Base-by-base conservation (phyloP, 1,140 invertebrate species). In the Drosophila bocqueti region DNA sequence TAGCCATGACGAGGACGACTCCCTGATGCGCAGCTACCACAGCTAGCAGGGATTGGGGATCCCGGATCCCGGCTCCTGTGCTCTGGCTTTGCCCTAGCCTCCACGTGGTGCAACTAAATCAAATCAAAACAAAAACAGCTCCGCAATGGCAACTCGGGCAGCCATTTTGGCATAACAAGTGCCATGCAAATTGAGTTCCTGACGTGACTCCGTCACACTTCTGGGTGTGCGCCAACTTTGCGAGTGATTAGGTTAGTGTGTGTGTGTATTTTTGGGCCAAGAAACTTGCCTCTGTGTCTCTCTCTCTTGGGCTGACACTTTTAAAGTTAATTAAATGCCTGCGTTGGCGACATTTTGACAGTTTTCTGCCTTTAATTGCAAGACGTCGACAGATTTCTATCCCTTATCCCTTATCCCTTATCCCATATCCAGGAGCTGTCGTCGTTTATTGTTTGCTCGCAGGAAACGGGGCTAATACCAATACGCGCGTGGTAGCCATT, bases 301-400 rank as follows among this genome's bases (percentile, higher is more conserved):
- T 8, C 29, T 47, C 21, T 9, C 47, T 16, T 42, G 21, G 10
- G 38, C 10, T 42, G 50, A 59, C 76, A 79, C 66, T 79, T 79
- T 79, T 76, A 81, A 84, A 87, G 77, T 89, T 89, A 84, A 89
- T 89, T 89, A 89, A 90, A 84, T 46, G 67, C 52, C 67, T 38
- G 31, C 18, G 2, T 13, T 0, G 29, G 50, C 76, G 64, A 74
- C 76, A 74, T 80, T 87, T 73, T 89, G 83, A 76, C 83, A 83
- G 69, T 79, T 83, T 65, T 61, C 47, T 50, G 26, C 62, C 75
- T 84, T 86, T 86, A 86, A 86, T 85, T 85, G 78, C 62, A 73
- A 69, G 64, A 58, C 43, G 45, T 47, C 18, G 10, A 11, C 46
- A 24, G 72, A 50, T 63, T 75, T 34, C 16, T 31, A 31, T 31